Evolutionary conservation across 2,113 vertebrate genomes (phyloP).

Genomic region (Neomonachus schauinslandi): DNA sequence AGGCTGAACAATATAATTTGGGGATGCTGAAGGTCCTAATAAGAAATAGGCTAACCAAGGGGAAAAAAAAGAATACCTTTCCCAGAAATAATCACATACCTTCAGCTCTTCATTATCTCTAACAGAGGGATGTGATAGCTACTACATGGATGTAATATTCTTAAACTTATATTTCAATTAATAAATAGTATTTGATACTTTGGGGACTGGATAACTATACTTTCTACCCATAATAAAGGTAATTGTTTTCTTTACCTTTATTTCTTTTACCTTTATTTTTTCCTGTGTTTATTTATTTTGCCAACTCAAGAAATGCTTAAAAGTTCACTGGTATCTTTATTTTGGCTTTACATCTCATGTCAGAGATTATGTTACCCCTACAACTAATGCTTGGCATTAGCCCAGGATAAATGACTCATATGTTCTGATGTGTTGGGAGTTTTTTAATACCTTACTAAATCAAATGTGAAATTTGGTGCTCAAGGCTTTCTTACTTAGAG

Average conservation of each 20-base stretch:
- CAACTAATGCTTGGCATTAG: neutral
- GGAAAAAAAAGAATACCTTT: neutral
- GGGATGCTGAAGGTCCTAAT: neutral
- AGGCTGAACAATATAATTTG: neutral
- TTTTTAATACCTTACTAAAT: constrained; percentile 3
- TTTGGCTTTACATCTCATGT: neutral
- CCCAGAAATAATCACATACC: neutral
- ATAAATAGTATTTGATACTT: constrained; percentile 19
- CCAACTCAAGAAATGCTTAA: neutral
- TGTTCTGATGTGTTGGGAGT: neutral
- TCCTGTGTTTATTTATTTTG: neutral
- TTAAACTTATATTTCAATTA: constrained; percentile 10
- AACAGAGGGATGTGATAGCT: neutral
- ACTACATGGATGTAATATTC: neutral
- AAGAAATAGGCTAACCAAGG: neutral
- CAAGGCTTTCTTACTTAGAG: neutral
- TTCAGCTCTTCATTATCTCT: neutral
- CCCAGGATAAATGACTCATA: neutral
- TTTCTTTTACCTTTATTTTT: neutral
- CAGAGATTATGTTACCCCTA: neutral
- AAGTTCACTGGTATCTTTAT: neutral
- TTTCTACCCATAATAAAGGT: neutral
- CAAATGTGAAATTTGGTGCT: constrained; percentile 40
- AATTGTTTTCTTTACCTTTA: neutral
- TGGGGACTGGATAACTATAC: neutral